Evolutionary conservation across 2,888 invertebrate genomes (phyloP).

Genomic region (Oscheius myriophilus): DNA sequence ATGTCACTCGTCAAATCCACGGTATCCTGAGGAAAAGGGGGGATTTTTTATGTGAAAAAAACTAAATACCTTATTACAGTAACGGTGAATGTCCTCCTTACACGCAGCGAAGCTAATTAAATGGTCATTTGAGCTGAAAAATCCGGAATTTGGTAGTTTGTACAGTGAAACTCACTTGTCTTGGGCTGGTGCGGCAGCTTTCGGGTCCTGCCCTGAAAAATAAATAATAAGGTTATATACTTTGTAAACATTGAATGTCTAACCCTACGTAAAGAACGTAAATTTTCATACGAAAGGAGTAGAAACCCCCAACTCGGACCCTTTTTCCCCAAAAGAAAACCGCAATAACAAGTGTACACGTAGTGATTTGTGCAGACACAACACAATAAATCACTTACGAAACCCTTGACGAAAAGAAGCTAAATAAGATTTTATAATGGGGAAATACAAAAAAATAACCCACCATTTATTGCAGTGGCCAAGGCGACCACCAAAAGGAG

Average conservation of each 20-base stretch:
- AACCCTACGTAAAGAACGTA: too few relatives aligned
- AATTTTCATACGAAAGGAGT: too few relatives aligned
- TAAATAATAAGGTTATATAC: too few relatives aligned
- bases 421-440: neutral
- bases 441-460: neutral
- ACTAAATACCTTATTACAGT: conserved; percentile 51
- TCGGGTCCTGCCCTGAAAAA: too few relatives aligned
- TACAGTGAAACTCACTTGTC: conserved; percentile 3
- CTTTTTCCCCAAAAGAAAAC: too few relatives aligned
- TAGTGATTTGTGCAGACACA: too few relatives aligned
- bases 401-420: conserved; percentile 5
- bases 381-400: conserved; percentile 13
- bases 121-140: conserved; percentile 19
- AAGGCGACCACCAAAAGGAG: conserved; percentile 19
- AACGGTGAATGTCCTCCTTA: conserved; percentile 62
- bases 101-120: conserved; percentile 56
- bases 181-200: neutral
- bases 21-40: conserved; percentile 39
- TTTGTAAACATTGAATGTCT: too few relatives aligned
- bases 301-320: too few relatives aligned
- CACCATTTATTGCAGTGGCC: conserved; percentile 12
- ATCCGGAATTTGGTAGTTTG: neutral
- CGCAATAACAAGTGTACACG: too few relatives aligned
- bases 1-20: conserved; percentile 62
- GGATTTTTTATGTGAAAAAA: neutral